A percentile compares a stretch with the other conserved stretches of the same genome.
phyloP scores from a whole-genome alignment of 2,797 vertebrate species.

The Sebastes kiyomatsui region DNA sequence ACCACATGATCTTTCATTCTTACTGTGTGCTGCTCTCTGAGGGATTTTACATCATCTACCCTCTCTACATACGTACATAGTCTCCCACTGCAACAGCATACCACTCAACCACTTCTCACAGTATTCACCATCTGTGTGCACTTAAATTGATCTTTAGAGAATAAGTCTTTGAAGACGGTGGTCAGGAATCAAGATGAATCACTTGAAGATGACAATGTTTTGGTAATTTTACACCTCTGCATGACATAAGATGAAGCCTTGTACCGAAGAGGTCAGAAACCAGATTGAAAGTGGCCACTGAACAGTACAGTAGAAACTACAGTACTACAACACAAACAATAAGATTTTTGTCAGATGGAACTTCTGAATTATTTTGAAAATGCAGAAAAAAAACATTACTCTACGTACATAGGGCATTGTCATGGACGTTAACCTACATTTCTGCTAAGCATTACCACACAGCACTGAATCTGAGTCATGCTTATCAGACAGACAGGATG shows the following conservation, averaged over 20 bases:
- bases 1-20: slow-evolving; percentile 4
- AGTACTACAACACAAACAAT: too few species aligned
- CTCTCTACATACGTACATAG: not conserved
- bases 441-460: slow-evolving; percentile 48
- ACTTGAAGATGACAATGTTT: not conserved
- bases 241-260: not conserved
- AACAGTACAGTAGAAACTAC: not conserved
- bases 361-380: slow-evolving; percentile 15
- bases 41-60: not conserved
- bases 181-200: slow-evolving; percentile 1
- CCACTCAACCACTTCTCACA: not conserved
- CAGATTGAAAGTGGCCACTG: not conserved
- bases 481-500: slow-evolving; percentile 65
- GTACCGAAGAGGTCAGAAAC: not conserved
- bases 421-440: slow-evolving; percentile 37
- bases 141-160: not conserved
- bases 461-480: slow-evolving; percentile 36
- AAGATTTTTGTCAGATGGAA: not conserved
- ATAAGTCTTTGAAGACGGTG: not conserved
- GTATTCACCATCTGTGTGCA: not conserved
- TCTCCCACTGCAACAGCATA: not conserved
- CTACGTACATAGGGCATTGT: not conserved
- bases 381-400: not conserved
- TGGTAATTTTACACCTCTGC: not conserved
- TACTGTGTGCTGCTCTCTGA: not conserved